Conservation (phyloP, 2,888 invertebrate genomes). For the Uropetala carovei region DNA sequence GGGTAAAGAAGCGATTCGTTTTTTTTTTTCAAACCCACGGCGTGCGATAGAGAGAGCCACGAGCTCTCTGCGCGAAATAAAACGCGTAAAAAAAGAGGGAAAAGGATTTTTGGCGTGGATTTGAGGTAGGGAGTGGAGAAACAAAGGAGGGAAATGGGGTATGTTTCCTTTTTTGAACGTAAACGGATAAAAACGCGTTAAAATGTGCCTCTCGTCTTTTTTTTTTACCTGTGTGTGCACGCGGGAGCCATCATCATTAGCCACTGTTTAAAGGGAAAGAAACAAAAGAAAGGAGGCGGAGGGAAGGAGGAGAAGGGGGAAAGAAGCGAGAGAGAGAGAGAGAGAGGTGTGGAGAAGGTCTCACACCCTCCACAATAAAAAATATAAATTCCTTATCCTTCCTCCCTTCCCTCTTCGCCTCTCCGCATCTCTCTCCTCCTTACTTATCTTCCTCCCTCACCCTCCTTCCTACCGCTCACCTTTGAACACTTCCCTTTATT, state of each 20-base stretch:
- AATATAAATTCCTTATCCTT: neutral
- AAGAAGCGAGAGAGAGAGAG: neutral
- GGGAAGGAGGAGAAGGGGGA: neutral
- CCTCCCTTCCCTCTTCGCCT: neutral
- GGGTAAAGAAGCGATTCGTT: neutral
- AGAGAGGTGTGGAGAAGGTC: neutral
- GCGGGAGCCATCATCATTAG: neutral
- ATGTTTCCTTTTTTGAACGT: neutral
- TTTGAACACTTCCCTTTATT: constrained; percentile 16
- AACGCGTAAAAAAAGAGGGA: neutral
- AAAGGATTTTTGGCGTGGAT: neutral
- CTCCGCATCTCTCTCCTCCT: neutral
- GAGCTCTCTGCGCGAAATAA: neutral
- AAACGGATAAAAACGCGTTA: constrained; percentile 7
- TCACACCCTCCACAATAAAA: neutral
- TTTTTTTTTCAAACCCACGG: neutral
- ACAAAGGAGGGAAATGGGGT: constrained; percentile 3
- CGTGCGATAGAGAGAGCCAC: neutral
- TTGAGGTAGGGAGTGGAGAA: neutral
- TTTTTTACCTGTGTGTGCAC: neutral
- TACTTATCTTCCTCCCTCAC: neutral
- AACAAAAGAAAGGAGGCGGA: neutral
- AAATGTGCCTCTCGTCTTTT: constrained; percentile 10
- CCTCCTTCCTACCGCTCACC: neutral
- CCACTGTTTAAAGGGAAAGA: constrained; percentile 1